Evolutionary conservation across 2,888 invertebrate species (phyloP).

Genomic region (Camponotus fellah): DNA sequence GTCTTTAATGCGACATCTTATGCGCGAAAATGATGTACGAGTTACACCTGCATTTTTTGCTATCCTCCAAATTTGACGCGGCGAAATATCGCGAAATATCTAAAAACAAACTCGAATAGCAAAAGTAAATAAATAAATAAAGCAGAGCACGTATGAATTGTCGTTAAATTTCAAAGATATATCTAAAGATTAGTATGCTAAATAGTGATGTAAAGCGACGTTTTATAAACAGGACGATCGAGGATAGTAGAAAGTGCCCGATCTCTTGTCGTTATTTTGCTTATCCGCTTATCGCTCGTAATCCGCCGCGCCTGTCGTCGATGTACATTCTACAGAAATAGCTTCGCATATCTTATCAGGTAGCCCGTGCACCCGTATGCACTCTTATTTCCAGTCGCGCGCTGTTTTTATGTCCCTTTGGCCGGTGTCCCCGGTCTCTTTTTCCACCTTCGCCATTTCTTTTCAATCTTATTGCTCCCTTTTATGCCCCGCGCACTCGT

Average conservation of each 20-base stretch:
- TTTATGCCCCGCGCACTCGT: slow-evolving; percentile 60
- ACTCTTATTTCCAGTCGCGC: slow-evolving; percentile 1
- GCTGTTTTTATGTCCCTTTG: not conserved
- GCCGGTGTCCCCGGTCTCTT: slow-evolving; percentile 23
- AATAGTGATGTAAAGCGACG: not conserved
- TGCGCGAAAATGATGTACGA: slow-evolving; percentile 23
- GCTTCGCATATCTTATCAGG: slow-evolving; percentile 32
- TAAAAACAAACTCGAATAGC: slow-evolving; percentile 5
- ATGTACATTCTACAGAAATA: slow-evolving; percentile 33
- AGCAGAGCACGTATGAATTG: not conserved
- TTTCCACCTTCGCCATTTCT: slow-evolving; percentile 51
- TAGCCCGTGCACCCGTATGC: slow-evolving; percentile 31
- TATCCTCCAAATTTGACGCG: not conserved
- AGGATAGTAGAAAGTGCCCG: slow-evolving; percentile 17
- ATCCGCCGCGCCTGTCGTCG: slow-evolving; percentile 37
- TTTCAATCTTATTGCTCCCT: slow-evolving; percentile 65
- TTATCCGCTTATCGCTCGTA: slow-evolving; percentile 37
- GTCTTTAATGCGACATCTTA: slow-evolving; percentile 12
- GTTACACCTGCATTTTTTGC: slow-evolving; percentile 13
- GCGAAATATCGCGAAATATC: not conserved
- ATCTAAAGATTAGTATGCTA: not conserved
- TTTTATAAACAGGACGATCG: slow-evolving; percentile 21
- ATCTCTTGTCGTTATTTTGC: slow-evolving; percentile 8
- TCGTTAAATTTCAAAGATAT: not conserved
- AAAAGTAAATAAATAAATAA: not conserved